Conservation (phyloP, 2,888 invertebrate genomes). For the Biston betularia region DNA sequence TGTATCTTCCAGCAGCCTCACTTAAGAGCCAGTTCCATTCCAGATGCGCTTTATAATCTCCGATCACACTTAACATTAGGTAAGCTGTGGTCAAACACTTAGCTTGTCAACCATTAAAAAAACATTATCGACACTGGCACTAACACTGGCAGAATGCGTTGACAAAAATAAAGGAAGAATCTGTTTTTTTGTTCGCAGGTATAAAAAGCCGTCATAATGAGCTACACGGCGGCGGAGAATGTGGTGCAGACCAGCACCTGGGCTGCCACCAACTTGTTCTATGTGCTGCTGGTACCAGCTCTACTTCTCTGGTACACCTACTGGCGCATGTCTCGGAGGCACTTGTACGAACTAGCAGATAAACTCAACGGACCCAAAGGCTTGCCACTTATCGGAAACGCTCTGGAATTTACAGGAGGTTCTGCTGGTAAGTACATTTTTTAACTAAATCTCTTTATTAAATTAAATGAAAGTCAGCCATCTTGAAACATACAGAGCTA, state of each 20-base stretch:
- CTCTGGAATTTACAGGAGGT: slow-evolving; percentile 90
- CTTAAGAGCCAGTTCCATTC: no score
- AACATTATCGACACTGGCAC: no score
- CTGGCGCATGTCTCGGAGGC: slow-evolving; percentile 91
- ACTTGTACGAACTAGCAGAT: slow-evolving; percentile 89
- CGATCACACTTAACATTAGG: no score
- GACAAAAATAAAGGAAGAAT: not conserved
- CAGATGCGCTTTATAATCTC: no score
- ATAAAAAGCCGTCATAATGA: slow-evolving; percentile 60
- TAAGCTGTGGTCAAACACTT: no score
- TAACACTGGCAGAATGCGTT: no score
- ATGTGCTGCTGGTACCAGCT: slow-evolving; percentile 90
- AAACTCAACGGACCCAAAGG: slow-evolving; percentile 91
- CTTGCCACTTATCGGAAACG: slow-evolving; percentile 91
- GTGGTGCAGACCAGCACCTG: slow-evolving; percentile 78
- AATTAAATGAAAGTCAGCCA: no score
- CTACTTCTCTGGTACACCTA: slow-evolving; percentile 90
- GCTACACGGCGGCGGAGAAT: slow-evolving; percentile 74
- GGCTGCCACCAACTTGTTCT: slow-evolving; percentile 89
- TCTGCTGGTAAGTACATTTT: slow-evolving; percentile 87
- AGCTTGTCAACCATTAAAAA: no score
- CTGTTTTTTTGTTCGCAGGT: slow-evolving; percentile 16
- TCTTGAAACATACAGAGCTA: no score
- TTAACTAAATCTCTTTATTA: no score
- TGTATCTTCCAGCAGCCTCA: no score